These are phyloP conservation scores for Petrosia ficiformis DNA, from an alignment of 37 sponge, comb jelly and placozoan species.

Conservation along the genomic window DNA sequence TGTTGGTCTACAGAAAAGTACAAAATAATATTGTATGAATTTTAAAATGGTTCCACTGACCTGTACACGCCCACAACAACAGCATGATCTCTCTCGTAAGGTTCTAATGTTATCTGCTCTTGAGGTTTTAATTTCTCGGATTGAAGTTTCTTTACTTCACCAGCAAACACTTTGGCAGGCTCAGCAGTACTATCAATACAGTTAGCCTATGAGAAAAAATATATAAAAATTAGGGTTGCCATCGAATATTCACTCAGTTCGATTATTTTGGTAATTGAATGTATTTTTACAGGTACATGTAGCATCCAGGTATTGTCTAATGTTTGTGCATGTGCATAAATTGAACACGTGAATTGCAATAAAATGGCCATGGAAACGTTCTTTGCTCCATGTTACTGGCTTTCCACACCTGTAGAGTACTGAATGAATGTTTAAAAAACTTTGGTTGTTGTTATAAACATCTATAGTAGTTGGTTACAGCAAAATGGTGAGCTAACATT, in stretches of 20 bases:
- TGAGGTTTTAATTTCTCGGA: conserved; percentile 95
- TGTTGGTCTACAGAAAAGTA: not conserved
- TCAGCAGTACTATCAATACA: conserved; percentile 98
- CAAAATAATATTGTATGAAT: not conserved
- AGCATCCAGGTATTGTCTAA: too few relatives aligned
- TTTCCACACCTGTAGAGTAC: too few relatives aligned
- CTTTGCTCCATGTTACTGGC: too few relatives aligned
- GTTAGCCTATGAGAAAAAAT: conserved; percentile 72
- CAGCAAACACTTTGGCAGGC: conserved; percentile 96
- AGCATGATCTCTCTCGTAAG: conserved; percentile 98
- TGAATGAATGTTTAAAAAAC: too few relatives aligned
- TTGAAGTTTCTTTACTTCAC: conserved; percentile 92
- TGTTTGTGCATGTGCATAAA: too few relatives aligned
- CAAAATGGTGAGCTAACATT: too few relatives aligned
- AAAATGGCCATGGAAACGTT: too few relatives aligned
- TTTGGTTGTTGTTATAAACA: too few relatives aligned
- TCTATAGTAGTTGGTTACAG: too few relatives aligned
- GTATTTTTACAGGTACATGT: too few relatives aligned
- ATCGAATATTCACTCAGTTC: not conserved
- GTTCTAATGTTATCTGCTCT: conserved; percentile 96
- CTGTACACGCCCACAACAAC: conserved; percentile 97
- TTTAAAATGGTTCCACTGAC: too few relatives aligned
- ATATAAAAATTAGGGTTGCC: not conserved
- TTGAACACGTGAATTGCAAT: too few relatives aligned
- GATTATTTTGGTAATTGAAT: not conserved